phyloP scores from a whole-genome alignment of 1,140 invertebrate genomes.

The Aphidius gifuensis region DNA sequence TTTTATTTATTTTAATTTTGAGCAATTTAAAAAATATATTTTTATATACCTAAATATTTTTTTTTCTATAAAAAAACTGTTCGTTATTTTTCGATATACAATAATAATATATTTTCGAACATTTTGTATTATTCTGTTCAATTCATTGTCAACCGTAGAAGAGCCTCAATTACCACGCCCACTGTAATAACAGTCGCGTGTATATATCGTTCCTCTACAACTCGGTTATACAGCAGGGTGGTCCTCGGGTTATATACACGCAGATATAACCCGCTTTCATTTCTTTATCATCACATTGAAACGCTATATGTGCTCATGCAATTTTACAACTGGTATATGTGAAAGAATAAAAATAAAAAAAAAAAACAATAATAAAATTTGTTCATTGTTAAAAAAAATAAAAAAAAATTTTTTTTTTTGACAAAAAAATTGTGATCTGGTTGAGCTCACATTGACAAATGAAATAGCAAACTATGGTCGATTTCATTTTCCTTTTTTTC shows the following conservation, averaged over 20 bases:
- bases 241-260: not conserved
- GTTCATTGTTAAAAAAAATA: not conserved
- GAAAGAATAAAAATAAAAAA: not conserved
- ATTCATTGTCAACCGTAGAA: not conserved
- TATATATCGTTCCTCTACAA: not conserved
- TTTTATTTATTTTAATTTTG: no score
- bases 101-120: no score
- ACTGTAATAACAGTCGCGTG: slow-evolving; percentile 12
- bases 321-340: no score
- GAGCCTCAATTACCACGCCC: slow-evolving; percentile 15
- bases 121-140: not conserved
- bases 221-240: not conserved
- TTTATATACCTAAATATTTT: no score
- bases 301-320: no score
- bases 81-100: no score
- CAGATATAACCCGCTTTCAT: slow-evolving; percentile 10
- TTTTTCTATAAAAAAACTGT: no score
- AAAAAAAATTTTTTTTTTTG: not conserved
- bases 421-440: not conserved
- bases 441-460: not conserved
- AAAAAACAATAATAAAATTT: not conserved
- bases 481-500: no score
- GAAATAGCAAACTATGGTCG: slow-evolving; percentile 2
- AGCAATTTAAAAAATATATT: no score
- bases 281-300: slow-evolving; percentile 1